Conservation (phyloP, 2,888 invertebrate genomes). For the Drosophila algonquin region DNA sequence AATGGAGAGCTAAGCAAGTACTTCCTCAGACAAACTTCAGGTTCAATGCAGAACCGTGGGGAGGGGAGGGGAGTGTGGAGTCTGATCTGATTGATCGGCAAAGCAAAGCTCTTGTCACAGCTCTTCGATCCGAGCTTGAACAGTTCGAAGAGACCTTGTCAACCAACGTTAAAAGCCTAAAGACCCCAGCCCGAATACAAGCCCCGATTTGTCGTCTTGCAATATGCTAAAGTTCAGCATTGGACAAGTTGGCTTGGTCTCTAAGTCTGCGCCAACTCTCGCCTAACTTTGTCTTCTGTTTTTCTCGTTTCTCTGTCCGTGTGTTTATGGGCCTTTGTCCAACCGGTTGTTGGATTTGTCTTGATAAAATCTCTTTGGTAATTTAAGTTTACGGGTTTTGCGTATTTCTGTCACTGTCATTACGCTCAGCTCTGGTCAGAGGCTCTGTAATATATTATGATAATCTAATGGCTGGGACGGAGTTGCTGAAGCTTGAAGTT, state of each 20-base stretch:
- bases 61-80: slow-evolving; percentile 1
- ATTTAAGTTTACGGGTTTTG: slow-evolving; percentile 23
- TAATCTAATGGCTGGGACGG: slow-evolving; percentile 16
- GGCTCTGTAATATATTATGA: slow-evolving; percentile 53
- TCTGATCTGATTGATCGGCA: slow-evolving; percentile 28
- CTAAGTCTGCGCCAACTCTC: slow-evolving; percentile 22
- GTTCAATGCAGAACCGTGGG: slow-evolving; percentile 57
- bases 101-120: slow-evolving; percentile 42
- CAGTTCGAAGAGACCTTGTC: slow-evolving; percentile 63
- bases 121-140: slow-evolving; percentile 35
- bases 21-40: slow-evolving; percentile 57
- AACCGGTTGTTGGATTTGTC: slow-evolving; percentile 69
- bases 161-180: slow-evolving; percentile 9
- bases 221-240: slow-evolving; percentile 72
- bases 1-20: slow-evolving; percentile 39
- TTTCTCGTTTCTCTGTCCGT: slow-evolving; percentile 28
- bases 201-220: slow-evolving; percentile 47
- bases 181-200: slow-evolving; percentile 32
- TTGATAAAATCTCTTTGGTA: slow-evolving; percentile 52
- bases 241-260: slow-evolving; percentile 41
- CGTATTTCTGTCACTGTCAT: slow-evolving; percentile 30
- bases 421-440: slow-evolving; percentile 5
- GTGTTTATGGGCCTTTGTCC: slow-evolving; percentile 45
- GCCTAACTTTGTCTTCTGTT: slow-evolving; percentile 19
- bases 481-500: slow-evolving; percentile 55